These are phyloP conservation scores for Augiades crinisus DNA, from an alignment of 2,888 invertebrate genomes.

Conservation along the genomic window DNA sequence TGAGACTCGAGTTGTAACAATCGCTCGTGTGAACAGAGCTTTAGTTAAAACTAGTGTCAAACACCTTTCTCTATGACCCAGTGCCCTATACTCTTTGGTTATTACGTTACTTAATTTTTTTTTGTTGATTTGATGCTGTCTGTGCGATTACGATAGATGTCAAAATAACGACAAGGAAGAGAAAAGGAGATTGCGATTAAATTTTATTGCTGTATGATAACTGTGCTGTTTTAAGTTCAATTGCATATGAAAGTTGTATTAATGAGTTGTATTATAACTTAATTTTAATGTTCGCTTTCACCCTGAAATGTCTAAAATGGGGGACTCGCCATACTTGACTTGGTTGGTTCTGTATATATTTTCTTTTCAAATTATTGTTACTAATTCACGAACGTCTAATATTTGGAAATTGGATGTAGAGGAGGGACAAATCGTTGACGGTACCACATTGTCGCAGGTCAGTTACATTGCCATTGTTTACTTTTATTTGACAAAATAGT, in stretches of 20 bases:
- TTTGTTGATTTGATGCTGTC: constrained; percentile 31
- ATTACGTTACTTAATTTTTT: constrained; percentile 20
- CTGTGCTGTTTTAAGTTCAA: constrained; percentile 44
- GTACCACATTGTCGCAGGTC: constrained; percentile 79
- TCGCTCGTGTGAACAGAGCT: background rate
- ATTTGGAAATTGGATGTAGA: constrained; percentile 91
- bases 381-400: constrained; percentile 91
- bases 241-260: constrained; percentile 49
- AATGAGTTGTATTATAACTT: constrained; percentile 36
- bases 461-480: constrained; percentile 46
- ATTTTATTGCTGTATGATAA: constrained; percentile 48
- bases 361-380: constrained; percentile 86
- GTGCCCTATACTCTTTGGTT: constrained; percentile 4
- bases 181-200: constrained; percentile 49
- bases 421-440: constrained; percentile 88
- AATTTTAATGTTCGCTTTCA: constrained; percentile 31
- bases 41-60: background rate
- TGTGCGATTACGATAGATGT: constrained; percentile 40
- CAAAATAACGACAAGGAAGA: constrained; percentile 48
- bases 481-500: constrained; percentile 62
- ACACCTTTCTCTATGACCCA: constrained; percentile 4
- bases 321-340: constrained; percentile 80
- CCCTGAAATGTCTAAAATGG: constrained; percentile 53
- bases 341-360: constrained; percentile 86
- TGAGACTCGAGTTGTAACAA: no score